These are phyloP conservation scores for Metopia argyrocephala DNA, from an alignment of 2,888 invertebrate species.

Conservation along the genomic window DNA sequence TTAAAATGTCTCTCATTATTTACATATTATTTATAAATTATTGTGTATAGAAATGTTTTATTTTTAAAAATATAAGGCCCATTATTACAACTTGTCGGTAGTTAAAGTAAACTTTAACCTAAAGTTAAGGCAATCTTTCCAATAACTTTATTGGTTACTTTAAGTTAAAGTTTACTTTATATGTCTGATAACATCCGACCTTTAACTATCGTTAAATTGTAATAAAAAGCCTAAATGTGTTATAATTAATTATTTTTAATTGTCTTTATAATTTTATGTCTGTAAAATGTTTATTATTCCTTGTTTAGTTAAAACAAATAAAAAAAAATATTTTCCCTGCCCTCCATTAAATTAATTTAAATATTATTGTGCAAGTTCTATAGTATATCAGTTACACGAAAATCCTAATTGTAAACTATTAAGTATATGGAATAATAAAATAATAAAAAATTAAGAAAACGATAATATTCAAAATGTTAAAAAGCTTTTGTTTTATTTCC, in stretches of 20 bases:
- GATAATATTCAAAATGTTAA: neutral
- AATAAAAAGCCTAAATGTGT: neutral
- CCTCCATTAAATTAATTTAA: constrained; percentile 3
- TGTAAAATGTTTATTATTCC: constrained; percentile 10
- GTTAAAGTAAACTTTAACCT: too few species aligned
- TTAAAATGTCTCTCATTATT: too few species aligned
- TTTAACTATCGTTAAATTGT: too few species aligned
- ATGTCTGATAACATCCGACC: too few species aligned
- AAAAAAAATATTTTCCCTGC: neutral
- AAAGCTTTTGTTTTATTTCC: neutral
- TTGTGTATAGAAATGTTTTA: too few species aligned
- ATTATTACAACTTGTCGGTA: too few species aligned
- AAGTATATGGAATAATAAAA: neutral
- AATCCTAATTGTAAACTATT: constrained; percentile 46
- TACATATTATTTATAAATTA: too few species aligned
- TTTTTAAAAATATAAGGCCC: neutral
- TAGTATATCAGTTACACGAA: constrained; percentile 19
- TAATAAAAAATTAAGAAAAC: neutral
- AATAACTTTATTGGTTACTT: too few species aligned
- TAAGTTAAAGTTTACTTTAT: too few species aligned
- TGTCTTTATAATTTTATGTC: neutral
- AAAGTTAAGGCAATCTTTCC: too few species aligned
- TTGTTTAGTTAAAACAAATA: too few species aligned
- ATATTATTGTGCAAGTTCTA: constrained; percentile 17
- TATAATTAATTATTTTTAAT: constrained; percentile 3